phyloP scores from a whole-genome alignment of 2,797 vertebrate species.

The Micromesistius poutassou region DNA sequence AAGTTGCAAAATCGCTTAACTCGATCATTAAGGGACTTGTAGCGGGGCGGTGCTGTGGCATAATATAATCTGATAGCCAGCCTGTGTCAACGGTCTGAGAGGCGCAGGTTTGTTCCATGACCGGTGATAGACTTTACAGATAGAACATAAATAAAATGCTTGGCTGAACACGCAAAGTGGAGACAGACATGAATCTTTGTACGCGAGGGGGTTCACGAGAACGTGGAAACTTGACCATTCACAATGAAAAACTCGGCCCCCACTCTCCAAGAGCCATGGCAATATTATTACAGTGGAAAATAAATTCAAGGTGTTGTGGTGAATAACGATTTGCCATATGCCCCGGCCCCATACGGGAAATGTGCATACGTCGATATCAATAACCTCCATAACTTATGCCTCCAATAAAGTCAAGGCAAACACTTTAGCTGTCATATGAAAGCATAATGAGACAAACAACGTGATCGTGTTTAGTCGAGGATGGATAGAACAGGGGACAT shows the following conservation, averaged over 20 bases:
- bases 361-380: constrained; percentile 7
- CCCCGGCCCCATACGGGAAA: constrained; percentile 51
- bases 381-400: not conserved
- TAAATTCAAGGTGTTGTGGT: constrained; percentile 63
- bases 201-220: not conserved
- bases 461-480: not conserved
- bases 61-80: constrained; percentile 6
- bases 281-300: constrained; percentile 68
- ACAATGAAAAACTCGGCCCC: constrained; percentile 60
- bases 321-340: constrained; percentile 53
- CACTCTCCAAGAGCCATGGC: constrained; percentile 54
- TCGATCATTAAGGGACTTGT: not conserved
- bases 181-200: constrained; percentile 55
- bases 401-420: not conserved
- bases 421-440: not conserved
- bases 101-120: constrained; percentile 4
- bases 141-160: constrained; percentile 10
- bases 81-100: not conserved
- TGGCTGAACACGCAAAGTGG: constrained; percentile 19
- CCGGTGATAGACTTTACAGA: not conserved
- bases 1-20: not conserved
- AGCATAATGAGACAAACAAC: not conserved
- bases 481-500: not conserved
- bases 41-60: not conserved
- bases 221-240: constrained; percentile 62